Evolutionary conservation across 37 sponge, comb jelly and placozoan species (phyloP), one percentile per base, ranked within the genome.

Genomic region (Mnemiopsis leidyi): DNA sequence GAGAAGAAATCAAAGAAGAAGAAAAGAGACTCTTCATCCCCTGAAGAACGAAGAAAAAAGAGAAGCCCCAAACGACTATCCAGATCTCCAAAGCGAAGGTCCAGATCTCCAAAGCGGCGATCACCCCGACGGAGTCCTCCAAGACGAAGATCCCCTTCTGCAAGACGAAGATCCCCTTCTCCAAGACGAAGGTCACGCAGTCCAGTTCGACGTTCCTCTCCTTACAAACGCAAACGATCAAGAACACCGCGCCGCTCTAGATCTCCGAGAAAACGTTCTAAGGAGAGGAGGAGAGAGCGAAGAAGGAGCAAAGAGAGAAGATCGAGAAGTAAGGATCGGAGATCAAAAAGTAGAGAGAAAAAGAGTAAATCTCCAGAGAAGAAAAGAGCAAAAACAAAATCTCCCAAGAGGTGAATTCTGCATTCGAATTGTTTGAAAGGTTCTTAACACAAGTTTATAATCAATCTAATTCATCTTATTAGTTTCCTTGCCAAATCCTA

Each of bases 111-210:
- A 23, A 34, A 31, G 7, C 31, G 82, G 35, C 31, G 82, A 79
- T 79, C 82, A 25, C n/a, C n/a, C n/a, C n/a, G n/a, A n/a, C 23
- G 23, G n/a, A 24, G 26, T 9, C 76, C 76, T 25, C 25, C 76
- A 23, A 23, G 26, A 23, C 82, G 82, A 23, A 30, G 82, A 30
- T 36, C 82, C 7, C 75, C 75, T n/a, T 34, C 82, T 31, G 36
- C 79, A 9, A 28, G 61, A 85, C 90, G 90, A 0, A 38, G 90
- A 20, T 77, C 79, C 36, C 79, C 79, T 33, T 68, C 93, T 26
- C 93, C 93, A n/a, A 38, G 69, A 68, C 35, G 93, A 1, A 34
- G 93, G 28, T 93, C 93, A 1, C 67, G 88, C 3, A 76, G 82
- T 31, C 93, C 93, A 9, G 24, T 28, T 25, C 82, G 83, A 83